phyloP scores from a whole-genome alignment of 64 coral and sea anemone species.

The Pocillopora verrucosa region DNA sequence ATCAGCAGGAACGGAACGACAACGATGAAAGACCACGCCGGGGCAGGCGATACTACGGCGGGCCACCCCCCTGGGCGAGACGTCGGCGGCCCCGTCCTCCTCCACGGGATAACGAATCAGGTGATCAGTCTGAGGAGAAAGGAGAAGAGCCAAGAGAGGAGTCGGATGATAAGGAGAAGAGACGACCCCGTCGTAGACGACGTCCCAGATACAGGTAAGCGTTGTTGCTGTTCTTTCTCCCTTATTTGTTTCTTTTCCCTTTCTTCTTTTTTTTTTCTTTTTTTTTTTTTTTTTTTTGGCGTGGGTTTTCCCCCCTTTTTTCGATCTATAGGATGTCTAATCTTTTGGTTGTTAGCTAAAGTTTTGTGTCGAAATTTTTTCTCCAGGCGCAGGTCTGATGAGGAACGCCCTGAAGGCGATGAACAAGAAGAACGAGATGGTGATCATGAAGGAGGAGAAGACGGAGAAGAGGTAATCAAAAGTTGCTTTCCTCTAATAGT shows the following conservation, averaged over 20 bases:
- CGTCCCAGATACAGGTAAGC: constrained; percentile 55
- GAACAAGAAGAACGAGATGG: constrained; percentile 22
- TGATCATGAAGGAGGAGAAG: constrained; percentile 3
- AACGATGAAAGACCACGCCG: constrained; percentile 43
- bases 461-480: constrained; percentile 8
- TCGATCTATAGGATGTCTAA: no score
- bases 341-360: no score
- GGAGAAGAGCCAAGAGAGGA: constrained; percentile 56
- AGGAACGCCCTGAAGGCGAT: constrained; percentile 20
- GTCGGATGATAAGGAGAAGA: constrained; percentile 56
- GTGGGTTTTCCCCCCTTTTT: no score
- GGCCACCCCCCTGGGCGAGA: constrained; percentile 58
- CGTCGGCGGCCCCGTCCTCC: constrained; percentile 40
- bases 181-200: constrained; percentile 71
- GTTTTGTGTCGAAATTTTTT: background rate
- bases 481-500: no score
- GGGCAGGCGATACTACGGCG: constrained; percentile 13
- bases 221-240: background rate
- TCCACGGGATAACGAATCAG: constrained; percentile 72
- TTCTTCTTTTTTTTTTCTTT: background rate
- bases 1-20: constrained; percentile 34
- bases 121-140: constrained; percentile 65
- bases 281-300: no score
- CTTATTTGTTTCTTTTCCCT: background rate
- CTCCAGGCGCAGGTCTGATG: constrained; percentile 23